phyloP scores from a whole-genome alignment of 2,888 invertebrate genomes.

The Dasypolia templi region DNA sequence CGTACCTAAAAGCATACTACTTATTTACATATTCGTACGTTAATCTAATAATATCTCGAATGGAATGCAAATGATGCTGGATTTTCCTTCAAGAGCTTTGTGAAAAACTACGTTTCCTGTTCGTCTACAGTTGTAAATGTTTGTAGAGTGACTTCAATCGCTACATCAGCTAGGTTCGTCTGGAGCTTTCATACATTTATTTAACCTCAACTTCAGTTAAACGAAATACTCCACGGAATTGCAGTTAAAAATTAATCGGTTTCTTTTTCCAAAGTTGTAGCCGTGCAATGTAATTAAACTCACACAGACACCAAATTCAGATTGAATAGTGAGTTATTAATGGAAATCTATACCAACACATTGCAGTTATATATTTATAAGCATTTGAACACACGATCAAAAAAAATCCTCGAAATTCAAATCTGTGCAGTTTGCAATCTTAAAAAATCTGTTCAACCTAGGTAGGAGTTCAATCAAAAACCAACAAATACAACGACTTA shows the following conservation, averaged over 20 bases:
- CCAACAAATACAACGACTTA: not conserved
- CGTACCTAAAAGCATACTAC: constrained; percentile 38
- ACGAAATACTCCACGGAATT: constrained; percentile 43
- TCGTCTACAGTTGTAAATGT: constrained; percentile 34
- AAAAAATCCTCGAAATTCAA: not conserved
- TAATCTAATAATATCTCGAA: constrained; percentile 54
- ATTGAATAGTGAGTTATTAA: not conserved
- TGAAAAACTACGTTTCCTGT: constrained; percentile 25
- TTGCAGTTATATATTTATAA: not conserved
- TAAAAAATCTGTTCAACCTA: not conserved
- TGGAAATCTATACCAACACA: not conserved
- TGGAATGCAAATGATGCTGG: constrained; percentile 54
- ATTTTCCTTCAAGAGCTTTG: constrained; percentile 31
- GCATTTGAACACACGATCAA: not conserved
- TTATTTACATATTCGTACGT: constrained; percentile 44
- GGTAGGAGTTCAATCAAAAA: not conserved
- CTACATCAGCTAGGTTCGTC: constrained; percentile 23
- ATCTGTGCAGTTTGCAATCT: not conserved
- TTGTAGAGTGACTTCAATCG: constrained; percentile 36
- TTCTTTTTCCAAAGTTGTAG: constrained; percentile 31
- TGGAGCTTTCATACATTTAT: constrained; percentile 42
- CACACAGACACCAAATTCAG: constrained; percentile 3
- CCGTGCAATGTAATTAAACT: constrained; percentile 32
- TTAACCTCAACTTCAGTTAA: constrained; percentile 48
- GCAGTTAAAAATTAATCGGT: constrained; percentile 35